Evolutionary conservation across 2,888 invertebrate species (phyloP), one percentile per base, ranked within the genome.

Genomic region (Thumatha senex): DNA sequence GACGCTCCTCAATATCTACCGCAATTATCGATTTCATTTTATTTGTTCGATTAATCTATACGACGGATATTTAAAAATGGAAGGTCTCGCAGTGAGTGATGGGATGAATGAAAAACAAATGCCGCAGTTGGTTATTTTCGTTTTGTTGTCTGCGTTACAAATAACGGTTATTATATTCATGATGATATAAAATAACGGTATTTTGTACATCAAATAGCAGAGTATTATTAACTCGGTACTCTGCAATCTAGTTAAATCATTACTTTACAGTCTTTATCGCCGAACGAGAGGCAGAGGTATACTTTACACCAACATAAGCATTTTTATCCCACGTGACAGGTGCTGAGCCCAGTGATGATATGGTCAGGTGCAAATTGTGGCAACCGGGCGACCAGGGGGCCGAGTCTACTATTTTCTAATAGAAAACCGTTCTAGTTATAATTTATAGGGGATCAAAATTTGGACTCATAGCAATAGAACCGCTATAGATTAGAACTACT

Each of bases 1-100:
- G 77, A 74, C 76, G 72, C 70, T 52, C 70, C 72, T 76, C 74
- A 69, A 72, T 80, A 76, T 75, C 74, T 67, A 40, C 54, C 58
- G 64, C 70, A 63, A 74, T 76, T 75, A 78, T 70, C 69, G 69
- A 74, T 63, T 49, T 69, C 63, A 57, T 71, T 76, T 70, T 74
- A 70, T 70, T 67, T 61, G 62, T 63, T 46, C 44, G 46, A 60
- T 58, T 70, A 68, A 68, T 67, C 65, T 70, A 64, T 63, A 50
- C 49, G 52, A 52, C 51, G 61, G 51, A 61, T 61, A 58, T 63
- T 61, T 61, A 63, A 63, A 58, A 58, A 51, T 48, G 41, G 51
- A 54, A 54, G 53, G 50, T 56, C 41, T 43, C 46, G 56, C 51
- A 42, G 49, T 58, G 53, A 50, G 48, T 59, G 55, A 46, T 13